Base-by-base conservation (phyloP, 1,140 invertebrate genomes). In the Papilio glaucus region DNA sequence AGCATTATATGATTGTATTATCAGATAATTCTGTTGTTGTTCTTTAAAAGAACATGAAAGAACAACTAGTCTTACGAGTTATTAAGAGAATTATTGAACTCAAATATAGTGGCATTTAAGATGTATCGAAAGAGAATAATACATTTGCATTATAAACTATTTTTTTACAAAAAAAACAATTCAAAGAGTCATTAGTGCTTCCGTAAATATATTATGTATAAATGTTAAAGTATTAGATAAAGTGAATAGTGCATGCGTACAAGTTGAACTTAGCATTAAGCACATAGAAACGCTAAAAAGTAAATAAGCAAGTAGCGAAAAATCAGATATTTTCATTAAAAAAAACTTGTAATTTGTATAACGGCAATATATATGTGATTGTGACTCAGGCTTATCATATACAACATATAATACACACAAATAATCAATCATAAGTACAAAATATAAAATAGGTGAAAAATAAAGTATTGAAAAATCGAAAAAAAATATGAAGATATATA, bases 351-450 rank as follows among this genome's bases (percentile, higher is more conserved):
- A 2, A 53, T 26, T 24, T 57, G 49, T 57, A 12, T 57, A n/a
- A 49, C 7, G 21, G 49, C 21, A 49, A 12, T 21, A 12, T 24
- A 24, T 4, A 18, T 24, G 49, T 53, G 9, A 24, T 53, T 21
- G 2, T 10, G 21, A 24, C 10, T 13, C 18, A 26, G 49, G 49
- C 49, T 57, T 57, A 9, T 57, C 49, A 6, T 9, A 26, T 57
- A 24, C 21, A 57, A 9, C 0, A 49, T 49, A 63, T 18, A 61
- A 29, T n/a, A n/a, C n/a, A n/a, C n/a, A n/a, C n/a, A n/a, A n/a
- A 15, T 18, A 38, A 37, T 63, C 38, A 63, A 63, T 37, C 62
- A 65, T 69, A 49, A 69, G 67, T 69, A 69, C 67, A 69, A 69
- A 69, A 53, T 69, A 49, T 39, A 53, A 69, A 57, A 26, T 57